Evolutionary conservation across 2,113 vertebrate species (phyloP).

Genomic region (Charadrius vociferus): DNA sequence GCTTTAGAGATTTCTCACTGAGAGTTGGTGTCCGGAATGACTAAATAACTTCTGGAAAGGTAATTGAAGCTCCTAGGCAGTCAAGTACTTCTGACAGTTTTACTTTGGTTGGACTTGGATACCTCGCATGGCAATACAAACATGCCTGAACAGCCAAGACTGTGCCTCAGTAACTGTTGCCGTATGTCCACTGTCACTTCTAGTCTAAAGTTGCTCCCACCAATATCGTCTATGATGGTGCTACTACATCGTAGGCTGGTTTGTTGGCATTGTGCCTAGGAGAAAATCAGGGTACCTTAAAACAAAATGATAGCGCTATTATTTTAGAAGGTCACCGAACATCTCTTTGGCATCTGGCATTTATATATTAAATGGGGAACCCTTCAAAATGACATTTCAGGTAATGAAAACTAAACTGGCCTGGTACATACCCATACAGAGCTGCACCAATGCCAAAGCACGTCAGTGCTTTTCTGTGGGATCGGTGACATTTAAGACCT

Average conservation of each 20-base stretch:
- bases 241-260: neutral
- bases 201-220: neutral
- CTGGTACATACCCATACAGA: neutral
- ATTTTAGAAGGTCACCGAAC: slow-evolving; percentile 37
- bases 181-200: neutral
- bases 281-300: neutral
- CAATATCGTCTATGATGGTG: neutral
- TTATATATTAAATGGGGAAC: slow-evolving; percentile 6
- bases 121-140: neutral
- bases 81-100: neutral
- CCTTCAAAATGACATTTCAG: slow-evolving; percentile 34
- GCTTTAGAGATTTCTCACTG: no score
- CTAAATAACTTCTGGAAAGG: neutral
- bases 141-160: neutral
- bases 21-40: neutral
- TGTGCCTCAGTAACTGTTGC: neutral
- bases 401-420: neutral
- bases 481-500: slow-evolving; percentile 20
- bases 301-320: neutral
- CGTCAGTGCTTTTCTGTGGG: neutral
- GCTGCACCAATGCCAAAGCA: neutral
- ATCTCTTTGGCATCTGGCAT: slow-evolving; percentile 40
- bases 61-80: neutral
- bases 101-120: neutral
- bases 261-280: neutral